Conservation (phyloP, 2,113 vertebrate species). For the Macquaria ambigua region DNA sequence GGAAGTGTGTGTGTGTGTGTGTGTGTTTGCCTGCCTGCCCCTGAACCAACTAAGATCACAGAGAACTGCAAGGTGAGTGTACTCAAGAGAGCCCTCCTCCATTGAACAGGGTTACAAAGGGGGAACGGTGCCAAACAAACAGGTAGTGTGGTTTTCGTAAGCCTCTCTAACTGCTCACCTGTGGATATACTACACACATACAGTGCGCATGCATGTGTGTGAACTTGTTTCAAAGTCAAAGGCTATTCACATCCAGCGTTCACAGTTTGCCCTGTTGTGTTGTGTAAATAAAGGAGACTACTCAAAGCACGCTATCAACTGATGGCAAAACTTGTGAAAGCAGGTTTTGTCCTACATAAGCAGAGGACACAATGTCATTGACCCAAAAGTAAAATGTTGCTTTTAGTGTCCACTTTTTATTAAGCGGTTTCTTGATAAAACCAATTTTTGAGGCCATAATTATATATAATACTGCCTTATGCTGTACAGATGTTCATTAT, state of each 20-base stretch:
- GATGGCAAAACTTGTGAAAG: no score
- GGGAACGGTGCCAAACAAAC: conserved; percentile 8
- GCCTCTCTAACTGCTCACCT: conserved; percentile 5
- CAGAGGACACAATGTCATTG: background rate
- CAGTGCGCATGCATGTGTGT: background rate
- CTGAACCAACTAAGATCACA: conserved; percentile 48
- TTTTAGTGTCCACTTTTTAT: background rate
- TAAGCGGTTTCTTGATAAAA: background rate
- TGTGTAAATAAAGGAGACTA: background rate
- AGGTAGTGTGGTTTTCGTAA: background rate
- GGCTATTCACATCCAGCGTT: background rate
- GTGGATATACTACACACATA: background rate
- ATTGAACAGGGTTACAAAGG: conserved; percentile 20
- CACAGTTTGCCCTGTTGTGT: background rate
- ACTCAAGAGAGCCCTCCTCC: conserved; percentile 25
- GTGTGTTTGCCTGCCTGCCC: background rate
- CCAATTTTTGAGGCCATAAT: background rate
- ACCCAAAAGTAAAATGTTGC: background rate
- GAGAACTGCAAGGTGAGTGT: conserved; percentile 29
- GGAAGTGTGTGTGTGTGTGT: background rate
- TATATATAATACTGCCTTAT: background rate
- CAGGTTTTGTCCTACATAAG: background rate
- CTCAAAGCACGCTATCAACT: background rate
- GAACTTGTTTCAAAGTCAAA: background rate
- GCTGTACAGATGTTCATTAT: background rate